Percentiles rank a stretch among this genome's conserved stretches.
Conservation (phyloP, 2,888 invertebrate genomes). For the Branchellion lobata region DNA sequence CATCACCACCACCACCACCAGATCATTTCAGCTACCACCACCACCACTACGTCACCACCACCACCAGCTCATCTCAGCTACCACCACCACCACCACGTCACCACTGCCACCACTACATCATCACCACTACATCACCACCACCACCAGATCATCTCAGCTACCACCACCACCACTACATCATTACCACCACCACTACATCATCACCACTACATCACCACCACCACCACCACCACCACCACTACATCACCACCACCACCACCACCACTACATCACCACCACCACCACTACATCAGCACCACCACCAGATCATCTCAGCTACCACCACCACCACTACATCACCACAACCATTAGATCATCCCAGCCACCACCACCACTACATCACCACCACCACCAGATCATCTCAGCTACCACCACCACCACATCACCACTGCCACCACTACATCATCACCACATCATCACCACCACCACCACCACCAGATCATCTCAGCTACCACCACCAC, state of each 20-base stretch:
- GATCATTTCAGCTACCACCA: constrained; percentile 70
- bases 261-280: constrained; percentile 66
- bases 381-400: constrained; percentile 61
- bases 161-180: constrained; percentile 67
- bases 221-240: constrained; percentile 53
- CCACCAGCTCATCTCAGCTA: constrained; percentile 65
- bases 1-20: constrained; percentile 51
- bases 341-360: constrained; percentile 66
- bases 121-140: neutral
- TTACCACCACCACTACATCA: constrained; percentile 62
- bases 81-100: constrained; percentile 66
- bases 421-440: constrained; percentile 56
- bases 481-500: constrained; percentile 70
- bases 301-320: no score
- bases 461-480: constrained; percentile 61
- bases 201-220: constrained; percentile 66
- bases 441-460: no score
- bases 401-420: constrained; percentile 67
- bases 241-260: constrained; percentile 70
- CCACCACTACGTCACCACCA: constrained; percentile 65
- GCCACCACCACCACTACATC: constrained; percentile 68
- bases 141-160: constrained; percentile 68
- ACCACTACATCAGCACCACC: constrained; percentile 65
- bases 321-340: neutral
- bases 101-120: no score